phyloP scores from a whole-genome alignment of 2,888 invertebrate species.

The Drosophila pegasa region DNA sequence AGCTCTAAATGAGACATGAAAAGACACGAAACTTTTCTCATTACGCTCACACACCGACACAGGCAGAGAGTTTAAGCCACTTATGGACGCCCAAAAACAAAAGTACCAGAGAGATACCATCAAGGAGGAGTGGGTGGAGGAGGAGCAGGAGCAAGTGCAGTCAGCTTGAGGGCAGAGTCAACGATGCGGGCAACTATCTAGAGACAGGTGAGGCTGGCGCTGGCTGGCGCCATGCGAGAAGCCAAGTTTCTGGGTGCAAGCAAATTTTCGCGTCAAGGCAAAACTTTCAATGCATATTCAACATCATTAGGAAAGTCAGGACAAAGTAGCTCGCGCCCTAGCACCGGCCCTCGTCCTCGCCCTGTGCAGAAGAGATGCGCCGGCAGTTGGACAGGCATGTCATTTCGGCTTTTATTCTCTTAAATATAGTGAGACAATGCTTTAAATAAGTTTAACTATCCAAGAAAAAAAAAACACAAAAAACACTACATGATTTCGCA shows the following conservation, averaged over 20 bases:
- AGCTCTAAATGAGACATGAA: slow-evolving; percentile 79
- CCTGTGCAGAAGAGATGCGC: background rate
- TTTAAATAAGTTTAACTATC: slow-evolving; percentile 27
- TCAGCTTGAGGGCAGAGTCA: slow-evolving; percentile 30
- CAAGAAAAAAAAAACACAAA: slow-evolving; percentile 24
- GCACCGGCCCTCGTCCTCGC: too few relatives aligned
- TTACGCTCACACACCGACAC: slow-evolving; percentile 66
- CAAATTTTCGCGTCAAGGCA: slow-evolving; percentile 62
- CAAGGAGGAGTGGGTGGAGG: slow-evolving; percentile 6
- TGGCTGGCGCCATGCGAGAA: slow-evolving; percentile 11
- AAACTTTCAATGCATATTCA: slow-evolving; percentile 80
- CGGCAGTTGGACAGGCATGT: slow-evolving; percentile 1
- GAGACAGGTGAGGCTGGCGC: slow-evolving; percentile 54
- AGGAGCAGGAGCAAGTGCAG: slow-evolving; percentile 24
- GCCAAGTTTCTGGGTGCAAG: slow-evolving; percentile 51
- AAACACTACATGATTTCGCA: slow-evolving; percentile 45
- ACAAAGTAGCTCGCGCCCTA: slow-evolving; percentile 64
- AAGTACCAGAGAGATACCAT: slow-evolving; percentile 36
- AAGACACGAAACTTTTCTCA: slow-evolving; percentile 84
- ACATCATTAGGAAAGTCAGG: slow-evolving; percentile 80
- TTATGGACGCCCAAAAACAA: slow-evolving; percentile 52
- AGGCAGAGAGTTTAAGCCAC: slow-evolving; percentile 53
- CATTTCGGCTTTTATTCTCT: slow-evolving; percentile 26
- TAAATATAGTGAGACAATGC: slow-evolving; percentile 35
- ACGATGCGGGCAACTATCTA: slow-evolving; percentile 41